These are phyloP conservation scores for Plebejus anna DNA, from an alignment of 2,888 invertebrate genomes.

Conservation along the genomic window DNA sequence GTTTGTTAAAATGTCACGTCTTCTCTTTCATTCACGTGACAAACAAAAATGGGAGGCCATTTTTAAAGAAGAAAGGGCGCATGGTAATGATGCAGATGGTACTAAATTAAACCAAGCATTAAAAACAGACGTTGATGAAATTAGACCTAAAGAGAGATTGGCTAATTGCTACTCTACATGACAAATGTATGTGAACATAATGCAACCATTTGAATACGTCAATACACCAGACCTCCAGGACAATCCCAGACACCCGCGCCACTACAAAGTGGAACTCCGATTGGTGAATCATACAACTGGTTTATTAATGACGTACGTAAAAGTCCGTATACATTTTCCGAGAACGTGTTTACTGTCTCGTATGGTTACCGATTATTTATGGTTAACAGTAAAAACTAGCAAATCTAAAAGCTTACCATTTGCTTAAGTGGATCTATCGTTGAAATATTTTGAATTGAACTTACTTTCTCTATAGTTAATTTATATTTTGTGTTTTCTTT, in stretches of 20 bases:
- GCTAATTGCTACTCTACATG: neutral
- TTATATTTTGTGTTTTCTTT: neutral
- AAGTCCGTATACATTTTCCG: slow-evolving; percentile 20
- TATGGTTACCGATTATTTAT: slow-evolving; percentile 18
- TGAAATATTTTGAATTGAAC: neutral
- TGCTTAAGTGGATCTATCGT: neutral
- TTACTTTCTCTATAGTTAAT: neutral
- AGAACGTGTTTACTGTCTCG: slow-evolving; percentile 11
- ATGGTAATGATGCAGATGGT: too few species aligned
- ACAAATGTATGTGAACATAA: slow-evolving; percentile 22
- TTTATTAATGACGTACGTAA: slow-evolving; percentile 39
- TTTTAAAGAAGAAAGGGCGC: too few species aligned
- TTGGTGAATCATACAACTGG: slow-evolving; percentile 53
- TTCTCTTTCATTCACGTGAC: too few species aligned
- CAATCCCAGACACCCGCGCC: slow-evolving; percentile 39
- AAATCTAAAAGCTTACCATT: neutral
- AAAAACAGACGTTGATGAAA: too few species aligned
- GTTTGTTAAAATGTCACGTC: too few species aligned
- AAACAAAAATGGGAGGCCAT: too few species aligned
- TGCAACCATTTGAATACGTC: slow-evolving; percentile 39
- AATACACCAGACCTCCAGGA: slow-evolving; percentile 41
- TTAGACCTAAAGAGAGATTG: neutral
- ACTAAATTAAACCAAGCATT: too few species aligned
- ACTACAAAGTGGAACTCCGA: slow-evolving; percentile 44
- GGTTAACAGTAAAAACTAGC: slow-evolving; percentile 6